Evolutionary conservation across 2,113 vertebrate genomes (phyloP).

Genomic region (Zosterops lateralis): DNA sequence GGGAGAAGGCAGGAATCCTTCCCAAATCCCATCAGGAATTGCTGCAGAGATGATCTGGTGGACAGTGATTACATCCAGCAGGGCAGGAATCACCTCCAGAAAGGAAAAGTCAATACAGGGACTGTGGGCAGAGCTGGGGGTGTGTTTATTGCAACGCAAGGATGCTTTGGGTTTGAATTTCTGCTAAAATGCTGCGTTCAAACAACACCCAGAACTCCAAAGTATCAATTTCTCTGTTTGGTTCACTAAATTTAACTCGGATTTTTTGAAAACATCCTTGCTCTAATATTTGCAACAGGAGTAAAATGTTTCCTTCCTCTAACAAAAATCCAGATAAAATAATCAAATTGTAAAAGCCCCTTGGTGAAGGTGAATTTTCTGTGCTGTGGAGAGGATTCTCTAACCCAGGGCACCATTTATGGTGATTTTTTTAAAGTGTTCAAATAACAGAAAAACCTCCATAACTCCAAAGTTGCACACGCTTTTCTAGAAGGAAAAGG

Average conservation of each 20-base stretch:
- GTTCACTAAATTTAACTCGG: not conserved
- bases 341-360: too few species aligned
- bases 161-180: not conserved
- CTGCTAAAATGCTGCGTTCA: not conserved
- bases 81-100: not conserved
- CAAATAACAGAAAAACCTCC: rapidly evolving
- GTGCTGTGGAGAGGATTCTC: not conserved
- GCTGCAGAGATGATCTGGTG: not conserved
- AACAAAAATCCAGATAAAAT: not conserved
- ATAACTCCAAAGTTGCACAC: rapidly evolving
- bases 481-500: not conserved
- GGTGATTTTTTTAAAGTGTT: not conserved
- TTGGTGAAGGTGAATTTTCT: not conserved
- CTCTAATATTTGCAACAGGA: not conserved
- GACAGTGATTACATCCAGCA: not conserved
- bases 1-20: not conserved
- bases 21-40: not conserved
- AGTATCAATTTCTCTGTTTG: not conserved
- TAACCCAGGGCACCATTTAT: rapidly evolving
- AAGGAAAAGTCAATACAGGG: not conserved
- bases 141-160: rapidly evolving
- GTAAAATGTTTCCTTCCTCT: not conserved
- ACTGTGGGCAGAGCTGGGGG: not conserved
- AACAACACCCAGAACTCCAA: not conserved
- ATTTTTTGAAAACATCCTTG: rapidly evolving